phyloP scores from a whole-genome alignment of 2,888 invertebrate species.

The Ormyrus nitidulus region DNA sequence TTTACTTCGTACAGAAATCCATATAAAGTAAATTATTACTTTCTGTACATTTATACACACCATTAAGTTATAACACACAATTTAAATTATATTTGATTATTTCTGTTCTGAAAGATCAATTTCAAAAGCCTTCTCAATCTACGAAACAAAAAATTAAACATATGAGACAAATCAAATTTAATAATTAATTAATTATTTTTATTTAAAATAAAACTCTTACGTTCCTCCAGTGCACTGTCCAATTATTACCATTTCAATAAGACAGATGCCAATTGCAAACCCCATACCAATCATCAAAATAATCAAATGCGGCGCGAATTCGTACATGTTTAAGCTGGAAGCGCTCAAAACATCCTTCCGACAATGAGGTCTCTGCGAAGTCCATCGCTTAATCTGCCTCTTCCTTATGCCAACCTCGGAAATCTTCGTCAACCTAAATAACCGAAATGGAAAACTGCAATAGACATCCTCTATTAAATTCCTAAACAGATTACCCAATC shows the following conservation, averaged over 20 bases:
- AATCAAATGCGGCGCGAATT: constrained; percentile 66
- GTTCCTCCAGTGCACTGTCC: background rate
- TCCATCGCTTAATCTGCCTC: constrained; percentile 67
- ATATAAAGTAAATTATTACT: too few relatives aligned
- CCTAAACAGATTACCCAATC: constrained; percentile 54
- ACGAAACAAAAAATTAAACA: too few relatives aligned
- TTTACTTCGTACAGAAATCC: too few relatives aligned
- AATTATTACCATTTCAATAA: constrained; percentile 13
- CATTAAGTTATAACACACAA: too few relatives aligned
- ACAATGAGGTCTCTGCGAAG: constrained; percentile 66
- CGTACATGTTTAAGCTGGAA: constrained; percentile 66
- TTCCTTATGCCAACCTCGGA: constrained; percentile 64
- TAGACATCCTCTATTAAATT: background rate
- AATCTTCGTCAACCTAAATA: constrained; percentile 49
- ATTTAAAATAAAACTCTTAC: background rate
- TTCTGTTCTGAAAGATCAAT: too few relatives aligned
- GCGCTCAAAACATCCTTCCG: constrained; percentile 62
- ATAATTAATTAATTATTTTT: background rate
- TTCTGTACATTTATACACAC: too few relatives aligned
- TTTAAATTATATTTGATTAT: too few relatives aligned
- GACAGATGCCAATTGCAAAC: background rate
- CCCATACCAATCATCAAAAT: constrained; percentile 61
- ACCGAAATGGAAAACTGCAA: too few relatives aligned
- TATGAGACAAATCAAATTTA: too few relatives aligned
- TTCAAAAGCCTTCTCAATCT: too few relatives aligned